These are phyloP conservation scores for Erebia ligea DNA, from an alignment of 2,888 invertebrate genomes.

Conservation along the genomic window DNA sequence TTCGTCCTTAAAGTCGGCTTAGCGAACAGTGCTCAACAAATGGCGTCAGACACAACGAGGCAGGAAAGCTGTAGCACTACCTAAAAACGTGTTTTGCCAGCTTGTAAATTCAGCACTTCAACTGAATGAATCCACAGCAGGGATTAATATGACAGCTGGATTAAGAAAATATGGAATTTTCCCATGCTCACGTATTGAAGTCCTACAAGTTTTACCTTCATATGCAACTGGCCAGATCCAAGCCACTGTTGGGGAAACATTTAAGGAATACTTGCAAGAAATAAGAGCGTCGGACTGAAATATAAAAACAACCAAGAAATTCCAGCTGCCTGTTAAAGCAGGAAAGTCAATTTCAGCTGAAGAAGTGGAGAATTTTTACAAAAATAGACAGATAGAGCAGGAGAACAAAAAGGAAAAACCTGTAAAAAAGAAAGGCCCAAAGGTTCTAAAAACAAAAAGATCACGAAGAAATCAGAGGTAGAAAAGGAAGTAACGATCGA, in stretches of 20 bases:
- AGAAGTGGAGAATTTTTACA: slow-evolving; percentile 38
- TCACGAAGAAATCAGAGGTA: no score
- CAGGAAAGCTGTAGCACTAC: background rate
- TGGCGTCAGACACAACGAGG: no score
- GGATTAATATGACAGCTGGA: slow-evolving; percentile 39
- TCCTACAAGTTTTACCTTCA: slow-evolving; percentile 36
- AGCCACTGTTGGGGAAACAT: slow-evolving; percentile 38
- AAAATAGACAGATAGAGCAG: slow-evolving; percentile 33
- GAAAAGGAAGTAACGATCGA: background rate
- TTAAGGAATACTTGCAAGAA: slow-evolving; percentile 38
- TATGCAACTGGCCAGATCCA: slow-evolving; percentile 33
- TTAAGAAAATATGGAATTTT: slow-evolving; percentile 41
- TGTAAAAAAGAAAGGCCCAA: slow-evolving; percentile 1
- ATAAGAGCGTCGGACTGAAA: slow-evolving; percentile 32
- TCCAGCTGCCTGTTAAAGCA: slow-evolving; percentile 39
- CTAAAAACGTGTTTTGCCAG: slow-evolving; percentile 33
- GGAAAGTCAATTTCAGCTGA: slow-evolving; percentile 39
- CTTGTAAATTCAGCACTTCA: slow-evolving; percentile 36
- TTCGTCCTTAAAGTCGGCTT: no score
- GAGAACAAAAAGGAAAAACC: slow-evolving; percentile 33
- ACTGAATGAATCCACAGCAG: slow-evolving; percentile 36
- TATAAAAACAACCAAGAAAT: slow-evolving; percentile 37
- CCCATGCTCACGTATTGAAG: slow-evolving; percentile 36
- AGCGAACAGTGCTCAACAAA: no score
- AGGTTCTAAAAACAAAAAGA: slow-evolving; percentile 8